A percentile compares a stretch with the other conserved stretches of the same genome.
These are phyloP conservation scores for Thrips palmi DNA, from an alignment of 1,140 invertebrate genomes.

Conservation along the genomic window DNA sequence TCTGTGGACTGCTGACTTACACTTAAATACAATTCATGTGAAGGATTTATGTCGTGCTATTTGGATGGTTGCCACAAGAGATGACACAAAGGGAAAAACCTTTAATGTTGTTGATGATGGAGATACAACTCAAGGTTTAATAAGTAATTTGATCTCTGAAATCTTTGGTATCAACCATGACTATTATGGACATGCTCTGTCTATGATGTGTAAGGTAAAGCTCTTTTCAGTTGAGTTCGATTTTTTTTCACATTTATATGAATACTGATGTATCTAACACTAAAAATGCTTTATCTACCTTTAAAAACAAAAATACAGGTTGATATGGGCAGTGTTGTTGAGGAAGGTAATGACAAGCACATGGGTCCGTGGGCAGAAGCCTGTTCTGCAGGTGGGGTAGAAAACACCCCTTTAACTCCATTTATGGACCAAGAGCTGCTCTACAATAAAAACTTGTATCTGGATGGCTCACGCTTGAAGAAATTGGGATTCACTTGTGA, in stretches of 20 bases:
- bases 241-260: conserved; percentile 1
- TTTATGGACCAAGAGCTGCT: conserved; percentile 66
- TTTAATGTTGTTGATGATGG: conserved; percentile 73
- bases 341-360: conserved; percentile 84
- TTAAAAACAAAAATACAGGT: conserved; percentile 23
- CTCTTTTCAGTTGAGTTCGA: background rate
- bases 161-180: conserved; percentile 74
- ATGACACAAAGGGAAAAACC: conserved; percentile 34
- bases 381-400: conserved; percentile 51
- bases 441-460: conserved; percentile 56
- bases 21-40: conserved; percentile 78
- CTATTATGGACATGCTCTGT: conserved; percentile 63
- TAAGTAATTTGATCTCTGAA: conserved; percentile 58
- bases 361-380: conserved; percentile 74
- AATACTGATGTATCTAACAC: conserved; percentile 4
- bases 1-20: conserved; percentile 66
- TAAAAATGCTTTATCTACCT: background rate
- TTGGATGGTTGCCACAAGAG: conserved; percentile 40
- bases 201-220: conserved; percentile 54
- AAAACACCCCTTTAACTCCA: conserved; percentile 72
- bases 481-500: conserved; percentile 30
- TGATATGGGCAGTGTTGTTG: conserved; percentile 55
- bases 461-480: conserved; percentile 49
- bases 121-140: conserved; percentile 60
- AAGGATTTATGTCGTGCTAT: conserved; percentile 60